Conservation (phyloP, 64 coral and sea anemone genomes). For the Actinia equina region DNA sequence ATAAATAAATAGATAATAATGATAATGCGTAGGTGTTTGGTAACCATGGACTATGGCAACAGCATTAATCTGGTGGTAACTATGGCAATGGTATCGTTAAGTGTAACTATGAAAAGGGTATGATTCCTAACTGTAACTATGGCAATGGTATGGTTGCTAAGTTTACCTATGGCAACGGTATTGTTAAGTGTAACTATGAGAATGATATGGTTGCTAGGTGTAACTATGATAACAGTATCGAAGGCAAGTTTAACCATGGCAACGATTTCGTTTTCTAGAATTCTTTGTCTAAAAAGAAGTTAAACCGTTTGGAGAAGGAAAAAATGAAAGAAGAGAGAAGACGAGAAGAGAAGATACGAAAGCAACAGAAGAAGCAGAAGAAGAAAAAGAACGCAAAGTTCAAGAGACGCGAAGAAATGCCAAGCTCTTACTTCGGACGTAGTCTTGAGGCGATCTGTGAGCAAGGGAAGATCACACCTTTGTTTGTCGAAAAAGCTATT, state of each 20-base stretch:
- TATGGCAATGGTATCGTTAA: neutral
- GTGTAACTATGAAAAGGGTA: neutral
- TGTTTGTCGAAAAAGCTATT: constrained; percentile 88
- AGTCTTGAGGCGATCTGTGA: constrained; percentile 71
- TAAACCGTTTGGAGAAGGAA: constrained; percentile 59
- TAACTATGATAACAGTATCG: neutral
- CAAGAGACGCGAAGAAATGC: constrained; percentile 54
- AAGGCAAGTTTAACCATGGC: neutral
- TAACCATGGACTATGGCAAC: too few relatives aligned
- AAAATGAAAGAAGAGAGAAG: constrained; percentile 75
- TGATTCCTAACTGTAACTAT: neutral
- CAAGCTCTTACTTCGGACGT: constrained; percentile 71
- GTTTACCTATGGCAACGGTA: neutral
- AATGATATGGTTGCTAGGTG: neutral
- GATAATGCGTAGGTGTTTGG: too few relatives aligned
- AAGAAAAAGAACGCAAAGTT: constrained; percentile 45
- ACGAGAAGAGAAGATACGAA: constrained; percentile 40
- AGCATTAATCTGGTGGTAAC: too few relatives aligned
- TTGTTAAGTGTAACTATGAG: neutral
- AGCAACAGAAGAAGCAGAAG: constrained; percentile 9
- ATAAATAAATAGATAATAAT: too few relatives aligned
- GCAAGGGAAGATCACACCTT: constrained; percentile 27
- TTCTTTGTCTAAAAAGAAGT: constrained; percentile 41
- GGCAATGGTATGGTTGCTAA: neutral
- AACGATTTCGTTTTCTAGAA: neutral